Percentiles rank a stretch among this genome's conserved stretches.
These are phyloP conservation scores for Vombatus ursinus DNA, from an alignment of 2,113 vertebrate species.

Conservation along the genomic window DNA sequence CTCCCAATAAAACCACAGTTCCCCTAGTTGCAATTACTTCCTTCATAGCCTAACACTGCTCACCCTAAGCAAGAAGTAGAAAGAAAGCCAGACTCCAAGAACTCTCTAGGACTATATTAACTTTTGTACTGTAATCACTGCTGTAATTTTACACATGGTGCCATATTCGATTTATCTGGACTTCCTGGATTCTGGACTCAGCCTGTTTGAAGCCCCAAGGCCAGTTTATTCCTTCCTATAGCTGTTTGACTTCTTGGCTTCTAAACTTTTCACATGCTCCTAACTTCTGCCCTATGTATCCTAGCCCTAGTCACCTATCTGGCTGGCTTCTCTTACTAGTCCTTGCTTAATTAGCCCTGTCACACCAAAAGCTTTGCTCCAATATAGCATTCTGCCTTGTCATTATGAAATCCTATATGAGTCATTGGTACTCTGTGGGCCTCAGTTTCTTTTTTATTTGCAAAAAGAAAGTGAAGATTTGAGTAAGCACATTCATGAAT, in stretches of 20 bases:
- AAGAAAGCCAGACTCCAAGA: neutral
- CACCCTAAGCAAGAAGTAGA: neutral
- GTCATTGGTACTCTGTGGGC: neutral
- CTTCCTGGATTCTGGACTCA: neutral
- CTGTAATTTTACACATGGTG: neutral
- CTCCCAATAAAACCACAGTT: neutral
- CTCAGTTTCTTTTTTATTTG: constrained; percentile 6
- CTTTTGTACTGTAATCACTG: neutral
- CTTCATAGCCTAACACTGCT: neutral
- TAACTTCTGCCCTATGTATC: neutral
- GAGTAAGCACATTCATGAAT: neutral
- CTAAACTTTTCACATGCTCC: neutral
- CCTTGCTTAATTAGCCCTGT: neutral
- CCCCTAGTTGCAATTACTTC: neutral
- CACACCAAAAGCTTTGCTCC: too few relatives aligned
- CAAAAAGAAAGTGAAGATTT: constrained; percentile 37
- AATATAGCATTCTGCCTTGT: neutral
- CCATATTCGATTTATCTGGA: neutral
- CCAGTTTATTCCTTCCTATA: neutral
- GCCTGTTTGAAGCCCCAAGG: neutral
- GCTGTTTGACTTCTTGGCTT: neutral
- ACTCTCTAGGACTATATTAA: neutral
- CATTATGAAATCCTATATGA: neutral
- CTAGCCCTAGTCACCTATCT: neutral
- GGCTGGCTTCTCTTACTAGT: neutral